Conservation (phyloP, 2,797 vertebrate genomes). For the Pangasius mekongensis region DNA sequence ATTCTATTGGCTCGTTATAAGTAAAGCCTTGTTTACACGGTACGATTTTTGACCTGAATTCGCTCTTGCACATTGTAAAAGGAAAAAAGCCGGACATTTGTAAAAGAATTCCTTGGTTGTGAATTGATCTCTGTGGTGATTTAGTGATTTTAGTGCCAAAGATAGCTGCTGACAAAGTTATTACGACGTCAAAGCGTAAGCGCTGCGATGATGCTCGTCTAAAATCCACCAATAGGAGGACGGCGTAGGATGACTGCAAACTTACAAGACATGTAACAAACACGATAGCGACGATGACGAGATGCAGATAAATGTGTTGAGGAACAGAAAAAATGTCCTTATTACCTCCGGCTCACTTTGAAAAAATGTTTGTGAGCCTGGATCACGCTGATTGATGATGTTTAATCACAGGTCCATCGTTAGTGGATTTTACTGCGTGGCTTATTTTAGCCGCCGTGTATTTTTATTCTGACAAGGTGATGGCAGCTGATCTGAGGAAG, state of each 20-base stretch:
- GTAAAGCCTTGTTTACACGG: neutral
- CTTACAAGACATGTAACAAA: neutral
- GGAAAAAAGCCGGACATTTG: neutral
- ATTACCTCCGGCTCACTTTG: too few species aligned
- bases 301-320: neutral
- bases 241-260: neutral
- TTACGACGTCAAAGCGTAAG: neutral
- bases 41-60: neutral
- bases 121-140: too few species aligned
- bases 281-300: neutral
- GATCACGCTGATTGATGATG: neutral
- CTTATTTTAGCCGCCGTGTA: neutral
- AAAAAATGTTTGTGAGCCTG: too few species aligned
- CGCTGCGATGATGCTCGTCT: neutral
- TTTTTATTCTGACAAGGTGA: slow-evolving; percentile 74
- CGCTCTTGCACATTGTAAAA: neutral
- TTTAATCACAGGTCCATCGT: neutral
- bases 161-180: neutral
- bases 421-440: neutral
- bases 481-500: slow-evolving; percentile 88
- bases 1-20: neutral
- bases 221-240: neutral
- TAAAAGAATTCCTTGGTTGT: neutral
- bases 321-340: neutral
- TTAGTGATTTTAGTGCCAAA: neutral